Evolutionary conservation across 2,797 vertebrate species (phyloP).

Genomic region (Molossus molossus): DNA sequence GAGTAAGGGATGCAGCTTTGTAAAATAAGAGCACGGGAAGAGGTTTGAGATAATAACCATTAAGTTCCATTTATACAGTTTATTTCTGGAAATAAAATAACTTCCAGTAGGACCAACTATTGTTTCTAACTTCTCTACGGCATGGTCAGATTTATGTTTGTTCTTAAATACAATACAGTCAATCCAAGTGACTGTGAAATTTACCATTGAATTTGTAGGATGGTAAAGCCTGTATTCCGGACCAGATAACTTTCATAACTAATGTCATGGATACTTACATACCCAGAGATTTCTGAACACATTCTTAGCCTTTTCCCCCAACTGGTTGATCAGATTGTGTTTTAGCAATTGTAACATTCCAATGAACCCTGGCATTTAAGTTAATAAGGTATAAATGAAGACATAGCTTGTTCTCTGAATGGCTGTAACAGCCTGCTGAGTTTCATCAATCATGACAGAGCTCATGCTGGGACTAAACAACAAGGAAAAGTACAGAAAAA

Average conservation of each 20-base stretch:
- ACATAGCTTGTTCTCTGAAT: conserved; percentile 65
- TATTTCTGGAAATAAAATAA: neutral
- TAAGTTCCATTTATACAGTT: neutral
- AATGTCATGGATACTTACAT: neutral
- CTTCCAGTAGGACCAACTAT: neutral
- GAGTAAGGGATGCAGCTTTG: neutral
- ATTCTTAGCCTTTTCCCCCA: neutral
- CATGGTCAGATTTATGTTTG: neutral
- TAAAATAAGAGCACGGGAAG: neutral
- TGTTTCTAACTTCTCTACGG: neutral
- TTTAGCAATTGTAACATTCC: neutral
- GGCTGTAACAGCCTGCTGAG: conserved; percentile 62
- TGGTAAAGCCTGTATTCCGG: neutral
- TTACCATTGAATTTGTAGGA: neutral
- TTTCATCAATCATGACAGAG: conserved; percentile 74
- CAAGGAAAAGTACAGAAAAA: conserved; percentile 28
- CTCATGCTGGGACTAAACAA: conserved; percentile 43
- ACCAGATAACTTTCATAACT: neutral
- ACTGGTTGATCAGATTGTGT: conserved; percentile 31
- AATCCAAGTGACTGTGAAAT: neutral
- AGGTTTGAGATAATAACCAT: neutral
- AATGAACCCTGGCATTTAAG: conserved; percentile 72
- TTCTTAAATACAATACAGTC: neutral
- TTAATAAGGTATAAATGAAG: conserved; percentile 77
- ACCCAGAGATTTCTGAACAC: neutral